Conservation (phyloP, 2,113 vertebrate species). For the Channa maculata region DNA sequence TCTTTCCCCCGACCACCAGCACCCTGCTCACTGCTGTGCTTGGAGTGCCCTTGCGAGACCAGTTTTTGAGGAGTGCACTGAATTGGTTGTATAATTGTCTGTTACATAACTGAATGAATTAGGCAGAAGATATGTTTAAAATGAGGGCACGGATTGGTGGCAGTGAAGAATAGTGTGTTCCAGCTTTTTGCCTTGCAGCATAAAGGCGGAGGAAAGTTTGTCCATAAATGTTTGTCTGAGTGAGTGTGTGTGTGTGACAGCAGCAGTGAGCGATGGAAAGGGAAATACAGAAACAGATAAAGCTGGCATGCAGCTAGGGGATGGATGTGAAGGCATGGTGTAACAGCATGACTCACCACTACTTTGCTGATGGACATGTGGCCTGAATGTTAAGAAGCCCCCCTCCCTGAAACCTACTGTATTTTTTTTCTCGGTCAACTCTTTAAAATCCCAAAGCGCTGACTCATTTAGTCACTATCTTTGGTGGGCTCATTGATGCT, state of each 20-base stretch:
- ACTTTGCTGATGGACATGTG: constrained; percentile 63
- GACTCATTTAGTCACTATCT: background rate
- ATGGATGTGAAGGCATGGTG: constrained; percentile 61
- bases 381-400: constrained; percentile 49
- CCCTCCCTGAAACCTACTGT: constrained; percentile 18
- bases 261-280: constrained; percentile 37
- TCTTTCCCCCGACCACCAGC: constrained; percentile 18
- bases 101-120: constrained; percentile 77
- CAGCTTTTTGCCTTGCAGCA: constrained; percentile 48
- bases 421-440: background rate
- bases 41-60: constrained; percentile 67
- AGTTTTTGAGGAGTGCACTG: constrained; percentile 66
- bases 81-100: constrained; percentile 80
- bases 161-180: constrained; percentile 55
- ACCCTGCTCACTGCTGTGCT: constrained; percentile 45
- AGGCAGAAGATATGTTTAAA: constrained; percentile 75
- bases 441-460: too few species aligned
- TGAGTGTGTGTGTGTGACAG: constrained; percentile 36
- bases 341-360: constrained; percentile 76
- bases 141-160: constrained; percentile 69
- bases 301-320: constrained; percentile 47
- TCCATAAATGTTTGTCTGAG: constrained; percentile 22
- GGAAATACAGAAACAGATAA: constrained; percentile 54
- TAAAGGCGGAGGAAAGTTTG: constrained; percentile 42
- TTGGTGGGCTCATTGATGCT: background rate